phyloP scores from a whole-genome alignment of 2,888 invertebrate genomes.

The Mesoligia furuncula region DNA sequence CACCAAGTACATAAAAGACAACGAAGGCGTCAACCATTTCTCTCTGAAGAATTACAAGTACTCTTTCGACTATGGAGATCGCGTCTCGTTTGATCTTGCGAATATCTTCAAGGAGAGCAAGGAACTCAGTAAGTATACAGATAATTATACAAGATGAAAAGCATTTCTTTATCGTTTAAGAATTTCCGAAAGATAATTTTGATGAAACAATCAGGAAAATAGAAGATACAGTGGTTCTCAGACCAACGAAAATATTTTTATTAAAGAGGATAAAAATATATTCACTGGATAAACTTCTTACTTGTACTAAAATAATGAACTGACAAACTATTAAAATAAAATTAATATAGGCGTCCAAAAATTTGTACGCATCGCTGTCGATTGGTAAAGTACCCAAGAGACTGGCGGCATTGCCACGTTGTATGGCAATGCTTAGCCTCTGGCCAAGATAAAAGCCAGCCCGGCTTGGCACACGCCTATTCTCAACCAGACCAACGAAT shows the following conservation, averaged over 20 bases:
- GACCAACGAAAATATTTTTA: neutral
- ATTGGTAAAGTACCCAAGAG: neutral
- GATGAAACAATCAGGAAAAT: too few relatives aligned
- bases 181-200: too few relatives aligned
- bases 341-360: neutral
- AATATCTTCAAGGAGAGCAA: slow-evolving; percentile 86
- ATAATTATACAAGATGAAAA: neutral
- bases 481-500: neutral
- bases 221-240: neutral
- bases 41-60: slow-evolving; percentile 84
- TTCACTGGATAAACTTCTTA: neutral
- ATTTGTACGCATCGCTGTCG: neutral
- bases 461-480: neutral
- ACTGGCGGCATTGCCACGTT: neutral
- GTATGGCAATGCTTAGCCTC: neutral
- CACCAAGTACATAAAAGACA: slow-evolving; percentile 82
- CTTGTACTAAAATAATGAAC: neutral
- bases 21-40: slow-evolving; percentile 78
- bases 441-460: too few relatives aligned
- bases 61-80: slow-evolving; percentile 84
- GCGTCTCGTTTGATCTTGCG: slow-evolving; percentile 80
- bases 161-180: neutral
- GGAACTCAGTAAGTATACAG: slow-evolving; percentile 82
- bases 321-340: neutral
- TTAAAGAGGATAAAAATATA: neutral